These are phyloP conservation scores for Phenganax stokvisi DNA, from an alignment of 92 coral and sea anemone genomes.

Conservation along the genomic window DNA sequence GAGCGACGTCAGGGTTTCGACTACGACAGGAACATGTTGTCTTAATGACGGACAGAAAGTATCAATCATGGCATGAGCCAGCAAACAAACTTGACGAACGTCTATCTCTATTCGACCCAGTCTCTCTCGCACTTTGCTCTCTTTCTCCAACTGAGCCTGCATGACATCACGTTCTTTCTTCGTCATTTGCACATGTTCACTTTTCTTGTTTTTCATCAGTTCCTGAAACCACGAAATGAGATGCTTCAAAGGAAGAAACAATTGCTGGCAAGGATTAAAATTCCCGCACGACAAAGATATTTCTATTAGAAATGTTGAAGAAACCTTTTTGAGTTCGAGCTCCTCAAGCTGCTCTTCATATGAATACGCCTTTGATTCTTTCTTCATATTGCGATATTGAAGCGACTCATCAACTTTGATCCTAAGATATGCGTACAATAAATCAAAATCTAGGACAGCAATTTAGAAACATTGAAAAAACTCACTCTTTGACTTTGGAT, in stretches of 20 bases:
- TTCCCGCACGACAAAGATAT: background rate
- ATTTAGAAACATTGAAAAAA: background rate
- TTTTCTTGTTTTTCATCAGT: slow-evolving; percentile 68
- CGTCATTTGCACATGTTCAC: slow-evolving; percentile 69
- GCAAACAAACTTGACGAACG: slow-evolving; percentile 49
- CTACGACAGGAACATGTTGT: slow-evolving; percentile 54
- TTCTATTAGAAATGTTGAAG: background rate
- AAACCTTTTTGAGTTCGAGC: slow-evolving; percentile 70
- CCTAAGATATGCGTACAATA: slow-evolving; percentile 32
- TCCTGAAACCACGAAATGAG: slow-evolving; percentile 44
- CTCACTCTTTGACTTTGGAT: slow-evolving; percentile 55
- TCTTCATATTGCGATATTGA: slow-evolving; percentile 69
- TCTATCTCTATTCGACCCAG: slow-evolving; percentile 59
- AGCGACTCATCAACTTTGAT: slow-evolving; percentile 54
- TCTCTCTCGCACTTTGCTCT: slow-evolving; percentile 71
- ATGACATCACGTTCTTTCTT: slow-evolving; percentile 73
- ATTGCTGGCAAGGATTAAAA: background rate
- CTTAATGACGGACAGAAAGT: slow-evolving; percentile 63
- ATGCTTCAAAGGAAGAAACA: background rate
- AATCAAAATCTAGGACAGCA: background rate
- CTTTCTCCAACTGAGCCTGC: slow-evolving; percentile 71
- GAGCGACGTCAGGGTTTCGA: slow-evolving; percentile 56
- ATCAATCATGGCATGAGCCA: slow-evolving; percentile 56
- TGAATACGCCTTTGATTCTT: slow-evolving; percentile 85
- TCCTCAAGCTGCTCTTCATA: slow-evolving; percentile 90